Evolutionary conservation across 1,140 invertebrate genomes (phyloP).

Genomic region (Pseudachorutes palmiensis): DNA sequence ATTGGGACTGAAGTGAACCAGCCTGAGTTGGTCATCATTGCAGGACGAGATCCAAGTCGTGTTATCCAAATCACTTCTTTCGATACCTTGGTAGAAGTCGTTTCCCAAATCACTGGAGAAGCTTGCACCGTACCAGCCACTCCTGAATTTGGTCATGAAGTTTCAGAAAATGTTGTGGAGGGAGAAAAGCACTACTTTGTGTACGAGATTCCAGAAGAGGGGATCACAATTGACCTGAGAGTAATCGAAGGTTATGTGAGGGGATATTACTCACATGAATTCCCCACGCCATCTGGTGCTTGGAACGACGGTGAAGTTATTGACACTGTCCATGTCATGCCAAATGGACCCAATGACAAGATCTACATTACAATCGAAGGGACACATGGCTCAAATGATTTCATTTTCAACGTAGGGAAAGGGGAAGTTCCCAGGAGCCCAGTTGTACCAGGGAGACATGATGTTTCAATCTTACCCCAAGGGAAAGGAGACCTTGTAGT

Average conservation of each 20-base stretch:
- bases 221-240: slow-evolving; percentile 6
- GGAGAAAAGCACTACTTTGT: slow-evolving; percentile 14
- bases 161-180: not conserved
- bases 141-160: not conserved
- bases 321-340: no score
- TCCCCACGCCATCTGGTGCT: no score
- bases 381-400: no score
- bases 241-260: not conserved
- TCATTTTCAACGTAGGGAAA: no score
- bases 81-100: slow-evolving; percentile 16
- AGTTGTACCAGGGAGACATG: no score
- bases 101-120: slow-evolving; percentile 10
- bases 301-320: no score
- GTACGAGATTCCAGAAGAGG: slow-evolving; percentile 1
- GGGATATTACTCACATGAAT: slow-evolving; percentile 18
- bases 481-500: no score
- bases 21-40: not conserved
- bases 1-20: slow-evolving; percentile 9
- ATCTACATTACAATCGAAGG: no score
- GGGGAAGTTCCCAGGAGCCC: no score
- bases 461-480: no score
- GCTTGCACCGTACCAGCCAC: slow-evolving; percentile 13
- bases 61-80: slow-evolving; percentile 1
- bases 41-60: not conserved
- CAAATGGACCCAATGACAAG: no score